phyloP scores from a whole-genome alignment of 2,888 invertebrate genomes.

The Andrena dorsata region DNA sequence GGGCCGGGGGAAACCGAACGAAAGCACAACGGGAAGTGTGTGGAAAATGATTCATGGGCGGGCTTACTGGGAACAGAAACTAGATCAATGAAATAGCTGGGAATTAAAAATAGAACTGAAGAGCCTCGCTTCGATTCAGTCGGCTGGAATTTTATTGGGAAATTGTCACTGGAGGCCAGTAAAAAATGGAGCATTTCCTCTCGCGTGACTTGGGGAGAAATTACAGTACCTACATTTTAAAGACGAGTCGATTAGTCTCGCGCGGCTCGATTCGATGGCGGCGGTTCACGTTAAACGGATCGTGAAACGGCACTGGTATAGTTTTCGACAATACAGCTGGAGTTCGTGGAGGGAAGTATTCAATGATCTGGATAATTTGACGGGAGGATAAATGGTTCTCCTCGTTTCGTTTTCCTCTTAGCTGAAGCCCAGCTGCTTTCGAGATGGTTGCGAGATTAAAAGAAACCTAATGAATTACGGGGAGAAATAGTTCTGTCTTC shows the following conservation, averaged over 20 bases:
- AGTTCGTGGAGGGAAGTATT: neutral
- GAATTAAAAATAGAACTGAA: neutral
- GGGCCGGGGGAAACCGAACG: slow-evolving; percentile 27
- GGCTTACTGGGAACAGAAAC: neutral
- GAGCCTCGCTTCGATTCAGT: neutral
- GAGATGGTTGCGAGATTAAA: slow-evolving; percentile 22
- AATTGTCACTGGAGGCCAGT: neutral
- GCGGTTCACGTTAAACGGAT: slow-evolving; percentile 37
- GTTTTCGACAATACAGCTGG: slow-evolving; percentile 8
- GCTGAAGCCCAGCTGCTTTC: neutral
- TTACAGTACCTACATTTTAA: slow-evolving; percentile 2
- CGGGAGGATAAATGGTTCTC: slow-evolving; percentile 29
- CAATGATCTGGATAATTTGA: slow-evolving; percentile 51
- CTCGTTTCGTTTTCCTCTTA: slow-evolving; percentile 8
- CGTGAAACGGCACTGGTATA: slow-evolving; percentile 34
- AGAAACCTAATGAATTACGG: slow-evolving; percentile 36
- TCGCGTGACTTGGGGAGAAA: neutral
- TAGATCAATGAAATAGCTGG: neutral
- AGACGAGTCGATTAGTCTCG: slow-evolving; percentile 37
- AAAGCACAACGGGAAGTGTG: slow-evolving; percentile 16
- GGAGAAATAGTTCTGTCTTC: slow-evolving; percentile 2
- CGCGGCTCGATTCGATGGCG: slow-evolving; percentile 21
- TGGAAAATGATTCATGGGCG: neutral
- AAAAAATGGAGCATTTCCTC: neutral
- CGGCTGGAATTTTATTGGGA: no score